Evolutionary conservation across 2,113 vertebrate species (phyloP).

Genomic region (Uropsilus gracilis): DNA sequence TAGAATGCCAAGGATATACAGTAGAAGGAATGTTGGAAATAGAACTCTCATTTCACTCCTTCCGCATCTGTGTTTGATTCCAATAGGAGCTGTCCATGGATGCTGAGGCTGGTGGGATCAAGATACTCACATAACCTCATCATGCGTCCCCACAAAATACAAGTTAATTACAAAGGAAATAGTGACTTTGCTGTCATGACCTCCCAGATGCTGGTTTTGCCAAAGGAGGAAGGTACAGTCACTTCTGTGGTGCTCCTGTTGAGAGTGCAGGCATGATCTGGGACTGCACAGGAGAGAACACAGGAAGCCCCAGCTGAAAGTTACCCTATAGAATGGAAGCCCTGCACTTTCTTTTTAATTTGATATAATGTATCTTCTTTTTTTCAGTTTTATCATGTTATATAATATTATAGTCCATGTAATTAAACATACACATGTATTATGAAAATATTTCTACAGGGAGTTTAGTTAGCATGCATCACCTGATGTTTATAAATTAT

Average conservation of each 20-base stretch:
- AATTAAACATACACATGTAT: too few species aligned
- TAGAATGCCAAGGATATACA: not conserved
- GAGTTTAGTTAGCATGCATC: too few species aligned
- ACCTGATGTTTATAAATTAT: too few species aligned
- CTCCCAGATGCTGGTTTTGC: not conserved
- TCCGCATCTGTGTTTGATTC: not conserved
- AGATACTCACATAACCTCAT: not conserved
- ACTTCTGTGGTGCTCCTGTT: not conserved
- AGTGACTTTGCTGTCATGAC: not conserved
- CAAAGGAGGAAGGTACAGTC: not conserved
- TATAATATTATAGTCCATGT: not conserved
- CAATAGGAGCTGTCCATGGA: not conserved
- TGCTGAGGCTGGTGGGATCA: not conserved
- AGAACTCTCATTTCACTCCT: not conserved
- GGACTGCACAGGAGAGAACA: not conserved
- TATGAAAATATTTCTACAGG: too few species aligned
- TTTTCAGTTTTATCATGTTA: not conserved
- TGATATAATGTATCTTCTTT: not conserved
- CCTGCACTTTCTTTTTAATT: not conserved
- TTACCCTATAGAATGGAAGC: not conserved
- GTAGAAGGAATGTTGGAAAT: not conserved
- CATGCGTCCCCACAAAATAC: not conserved
- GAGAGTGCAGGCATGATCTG: not conserved
- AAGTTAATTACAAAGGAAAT: not conserved
- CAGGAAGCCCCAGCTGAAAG: not conserved